phyloP scores from a whole-genome alignment of 2,888 invertebrate species.

The Nemurella pictetii region DNA sequence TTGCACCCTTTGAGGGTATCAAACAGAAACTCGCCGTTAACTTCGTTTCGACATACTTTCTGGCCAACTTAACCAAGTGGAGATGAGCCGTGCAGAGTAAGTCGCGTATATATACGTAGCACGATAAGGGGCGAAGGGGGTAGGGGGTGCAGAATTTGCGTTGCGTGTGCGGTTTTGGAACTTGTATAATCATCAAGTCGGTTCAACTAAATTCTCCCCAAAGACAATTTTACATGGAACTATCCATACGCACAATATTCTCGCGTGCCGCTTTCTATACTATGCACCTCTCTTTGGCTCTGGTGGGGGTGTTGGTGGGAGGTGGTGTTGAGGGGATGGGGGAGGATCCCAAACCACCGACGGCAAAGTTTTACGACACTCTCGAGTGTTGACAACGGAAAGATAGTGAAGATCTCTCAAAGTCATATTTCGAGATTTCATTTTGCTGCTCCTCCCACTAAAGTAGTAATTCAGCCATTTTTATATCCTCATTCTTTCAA shows the following conservation, averaged over 20 bases:
- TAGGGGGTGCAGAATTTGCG: not conserved
- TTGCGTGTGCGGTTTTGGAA: not conserved
- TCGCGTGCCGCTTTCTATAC: not conserved
- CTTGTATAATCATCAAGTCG: conserved; percentile 25
- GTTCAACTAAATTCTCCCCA: conserved; percentile 11
- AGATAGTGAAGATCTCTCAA: conserved; percentile 18
- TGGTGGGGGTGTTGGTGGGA: not conserved
- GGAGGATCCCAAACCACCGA: not conserved
- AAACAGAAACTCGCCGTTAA: conserved; percentile 19
- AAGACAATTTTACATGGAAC: conserved; percentile 4
- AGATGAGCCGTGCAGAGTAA: not conserved
- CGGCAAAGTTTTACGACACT: conserved; percentile 20
- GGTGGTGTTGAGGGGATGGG: not conserved
- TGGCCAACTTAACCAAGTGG: not conserved
- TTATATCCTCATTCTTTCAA: not conserved
- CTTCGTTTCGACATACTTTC: conserved; percentile 1
- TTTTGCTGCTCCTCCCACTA: not conserved
- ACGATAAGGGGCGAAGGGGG: not conserved
- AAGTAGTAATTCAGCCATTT: not conserved
- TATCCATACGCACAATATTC: not conserved
- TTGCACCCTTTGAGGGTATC: conserved; percentile 9
- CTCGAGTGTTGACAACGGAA: conserved; percentile 20
- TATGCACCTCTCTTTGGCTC: not conserved
- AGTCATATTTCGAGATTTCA: conserved; percentile 7
- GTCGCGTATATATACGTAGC: not conserved